Evolutionary conservation across 2,797 vertebrate genomes (phyloP), one percentile per base, ranked within the genome.

Genomic region (Sebastes cheni): DNA sequence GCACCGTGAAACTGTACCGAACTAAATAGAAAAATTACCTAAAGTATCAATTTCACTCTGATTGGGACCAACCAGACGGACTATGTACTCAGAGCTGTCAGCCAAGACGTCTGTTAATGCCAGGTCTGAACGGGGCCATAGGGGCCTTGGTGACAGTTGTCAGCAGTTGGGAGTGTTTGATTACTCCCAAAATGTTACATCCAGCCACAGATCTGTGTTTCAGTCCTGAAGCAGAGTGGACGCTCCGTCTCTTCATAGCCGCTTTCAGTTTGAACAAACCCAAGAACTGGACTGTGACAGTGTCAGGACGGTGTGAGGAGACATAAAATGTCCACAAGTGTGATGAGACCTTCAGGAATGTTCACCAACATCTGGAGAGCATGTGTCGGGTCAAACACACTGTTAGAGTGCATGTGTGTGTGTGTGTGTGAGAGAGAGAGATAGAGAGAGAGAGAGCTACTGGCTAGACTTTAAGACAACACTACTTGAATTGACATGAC

Each of bases 381-480:
- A 95, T 93, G 92, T 95, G 93, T 91, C 2, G 74, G 73, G 75
- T 85, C 90, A 72, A 88, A 76, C 80, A 64, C 78, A 67, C 77
- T 50, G 60, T 39, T 30, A 77, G 60, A 61, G 76, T 71, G 58
- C 27, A 52, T 20, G 77, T 25, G 58, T 60, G 84, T 77, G 66
- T 75, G 77, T 36, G 78, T 23, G 62, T 23, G 67, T 66, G 74
- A 30, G 30, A 16, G 61, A 61, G 29, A 36, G 22, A 25, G 3
- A 66, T 2, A 68, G 50, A 55, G 67, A 12, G 25, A 30, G 55
- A 32, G 29, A 42, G 50, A 42, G 70, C 42, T 69, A 73, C 84
- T 77, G 91, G 90, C 93, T 90, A 95, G 93, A 95, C 94, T 77
- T 92, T 86, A 93, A 89, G 91, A 95, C 93, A 95, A 95, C 94